These are phyloP conservation scores for Oconnorella tubifera DNA, from an alignment of 2,888 invertebrate species.

Conservation along the genomic window DNA sequence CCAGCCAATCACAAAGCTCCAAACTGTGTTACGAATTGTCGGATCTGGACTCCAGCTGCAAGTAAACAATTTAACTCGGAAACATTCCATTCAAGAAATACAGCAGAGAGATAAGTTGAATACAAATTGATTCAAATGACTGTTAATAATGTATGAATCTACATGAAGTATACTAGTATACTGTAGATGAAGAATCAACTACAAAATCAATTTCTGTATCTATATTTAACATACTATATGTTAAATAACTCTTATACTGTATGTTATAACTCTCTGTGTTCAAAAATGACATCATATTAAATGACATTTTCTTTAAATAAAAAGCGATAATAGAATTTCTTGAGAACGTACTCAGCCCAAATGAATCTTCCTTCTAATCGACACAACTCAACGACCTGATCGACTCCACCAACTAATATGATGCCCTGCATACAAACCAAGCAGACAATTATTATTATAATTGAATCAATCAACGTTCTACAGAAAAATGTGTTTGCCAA, in stretches of 20 bases:
- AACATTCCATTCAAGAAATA: no score
- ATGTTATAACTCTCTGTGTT: neutral
- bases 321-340: neutral
- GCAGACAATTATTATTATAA: no score
- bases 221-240: no score
- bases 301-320: no score
- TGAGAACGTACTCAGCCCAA: conserved; percentile 1
- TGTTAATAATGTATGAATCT: no score
- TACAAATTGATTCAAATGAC: neutral
- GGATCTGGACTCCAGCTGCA: conserved; percentile 22
- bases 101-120: neutral
- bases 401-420: neutral
- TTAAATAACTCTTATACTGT: no score
- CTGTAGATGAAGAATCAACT: no score
- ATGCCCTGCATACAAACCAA: no score
- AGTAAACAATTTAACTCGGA: neutral
- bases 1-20: conserved; percentile 21
- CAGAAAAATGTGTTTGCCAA: no score
- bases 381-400: neutral
- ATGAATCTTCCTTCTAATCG: neutral
- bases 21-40: conserved; percentile 20
- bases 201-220: no score
- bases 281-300: neutral
- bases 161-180: no score
- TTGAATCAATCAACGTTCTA: no score